Evolutionary conservation across 2,797 vertebrate genomes (phyloP).

Genomic region (Microtus obscurus): DNA sequence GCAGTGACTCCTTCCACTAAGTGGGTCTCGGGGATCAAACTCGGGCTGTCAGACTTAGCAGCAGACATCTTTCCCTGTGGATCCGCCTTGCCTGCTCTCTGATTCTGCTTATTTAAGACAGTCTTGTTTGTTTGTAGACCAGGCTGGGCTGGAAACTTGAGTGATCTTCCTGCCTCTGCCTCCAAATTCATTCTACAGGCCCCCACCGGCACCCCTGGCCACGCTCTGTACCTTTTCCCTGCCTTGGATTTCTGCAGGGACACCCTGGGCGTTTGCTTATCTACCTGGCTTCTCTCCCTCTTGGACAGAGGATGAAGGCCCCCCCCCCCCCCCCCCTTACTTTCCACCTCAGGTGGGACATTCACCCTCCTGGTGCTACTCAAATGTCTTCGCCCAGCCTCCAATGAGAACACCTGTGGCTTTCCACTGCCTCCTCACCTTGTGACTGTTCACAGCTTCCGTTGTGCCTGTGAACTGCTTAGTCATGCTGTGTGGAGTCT

Average conservation of each 20-base stretch:
- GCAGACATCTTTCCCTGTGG: neutral
- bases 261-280: neutral
- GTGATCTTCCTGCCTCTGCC: neutral
- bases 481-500: neutral
- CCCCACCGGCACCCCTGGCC: rapidly evolving
- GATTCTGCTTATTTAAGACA: neutral
- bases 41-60: neutral
- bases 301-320: neutral
- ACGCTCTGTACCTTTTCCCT: neutral
- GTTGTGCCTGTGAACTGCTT: neutral
- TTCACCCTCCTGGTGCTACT: rapidly evolving
- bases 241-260: neutral
- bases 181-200: neutral
- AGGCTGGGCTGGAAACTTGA: neutral
- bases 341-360: neutral
- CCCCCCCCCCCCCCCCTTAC: neutral
- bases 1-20: neutral
- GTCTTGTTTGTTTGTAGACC: neutral
- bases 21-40: neutral
- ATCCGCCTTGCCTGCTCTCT: neutral
- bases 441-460: neutral
- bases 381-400: rapidly evolving
- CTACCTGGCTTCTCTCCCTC: neutral
- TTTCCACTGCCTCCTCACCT: neutral
- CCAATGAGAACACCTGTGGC: neutral